These are phyloP conservation scores for Tachina fera DNA, from an alignment of 2,888 invertebrate species.

Conservation along the genomic window DNA sequence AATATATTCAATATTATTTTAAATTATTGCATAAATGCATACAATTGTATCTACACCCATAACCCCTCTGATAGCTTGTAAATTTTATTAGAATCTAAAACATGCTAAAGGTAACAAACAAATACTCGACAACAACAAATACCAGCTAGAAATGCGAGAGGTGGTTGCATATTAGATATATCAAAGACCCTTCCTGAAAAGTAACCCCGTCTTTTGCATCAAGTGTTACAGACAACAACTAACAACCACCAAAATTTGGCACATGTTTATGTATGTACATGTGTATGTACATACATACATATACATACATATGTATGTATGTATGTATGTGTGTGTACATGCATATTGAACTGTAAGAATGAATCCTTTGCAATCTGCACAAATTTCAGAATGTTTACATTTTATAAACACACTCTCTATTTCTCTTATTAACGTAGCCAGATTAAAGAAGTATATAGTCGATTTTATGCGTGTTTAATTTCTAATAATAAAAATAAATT, in stretches of 20 bases:
- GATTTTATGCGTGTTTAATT: too few relatives aligned
- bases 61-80: slow-evolving; percentile 42
- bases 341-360: slow-evolving; percentile 1
- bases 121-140: slow-evolving; percentile 44
- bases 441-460: background rate
- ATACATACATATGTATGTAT: too few relatives aligned
- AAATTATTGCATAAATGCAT: background rate
- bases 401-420: slow-evolving; percentile 1
- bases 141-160: slow-evolving; percentile 32
- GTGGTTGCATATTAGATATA: slow-evolving; percentile 27
- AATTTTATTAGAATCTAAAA: slow-evolving; percentile 29
- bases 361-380: slow-evolving; percentile 52
- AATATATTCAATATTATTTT: background rate
- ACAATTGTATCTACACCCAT: background rate
- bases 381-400: slow-evolving; percentile 49
- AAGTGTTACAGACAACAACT: background rate
- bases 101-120: slow-evolving; percentile 36
- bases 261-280: background rate
- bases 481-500: too few relatives aligned
- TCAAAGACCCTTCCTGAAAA: slow-evolving; percentile 44
- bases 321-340: too few relatives aligned
- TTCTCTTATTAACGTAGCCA: slow-evolving; percentile 31
- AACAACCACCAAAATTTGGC: slow-evolving; percentile 34
- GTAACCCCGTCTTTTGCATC: slow-evolving; percentile 48
- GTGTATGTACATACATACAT: too few relatives aligned